These are phyloP conservation scores for Cassiopea xamachana DNA, from an alignment of 30 jellyfish, hydroid and myxozoan genomes.

Conservation along the genomic window DNA sequence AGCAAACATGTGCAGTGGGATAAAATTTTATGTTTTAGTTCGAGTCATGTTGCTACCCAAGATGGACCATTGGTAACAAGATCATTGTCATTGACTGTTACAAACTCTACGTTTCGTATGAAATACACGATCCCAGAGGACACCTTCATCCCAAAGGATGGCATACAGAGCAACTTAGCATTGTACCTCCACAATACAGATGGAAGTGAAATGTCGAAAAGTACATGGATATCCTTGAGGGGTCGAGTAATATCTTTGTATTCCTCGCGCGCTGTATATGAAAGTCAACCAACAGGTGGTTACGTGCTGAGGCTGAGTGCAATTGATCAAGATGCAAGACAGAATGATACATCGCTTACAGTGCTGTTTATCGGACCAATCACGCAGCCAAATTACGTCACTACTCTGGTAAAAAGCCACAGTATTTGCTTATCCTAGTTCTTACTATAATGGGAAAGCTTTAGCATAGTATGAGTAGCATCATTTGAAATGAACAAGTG, in stretches of 20 bases:
- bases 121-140: slow-evolving; percentile 60
- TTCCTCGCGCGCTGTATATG: slow-evolving; percentile 19
- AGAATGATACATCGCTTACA: slow-evolving; percentile 24
- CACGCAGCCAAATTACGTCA: slow-evolving; percentile 56
- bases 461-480: neutral
- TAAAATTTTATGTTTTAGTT: neutral
- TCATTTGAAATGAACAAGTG: too few relatives aligned
- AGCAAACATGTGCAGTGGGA: neutral
- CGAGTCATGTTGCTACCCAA: neutral
- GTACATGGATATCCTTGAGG: slow-evolving; percentile 47
- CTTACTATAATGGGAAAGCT: neutral
- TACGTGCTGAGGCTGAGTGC: slow-evolving; percentile 77
- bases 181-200: slow-evolving; percentile 48
- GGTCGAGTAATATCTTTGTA: slow-evolving; percentile 19
- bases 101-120: slow-evolving; percentile 56
- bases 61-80: slow-evolving; percentile 24
- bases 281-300: slow-evolving; percentile 70
- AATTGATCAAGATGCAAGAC: slow-evolving; percentile 62
- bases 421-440: neutral
- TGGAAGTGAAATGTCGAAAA: slow-evolving; percentile 24
- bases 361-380: slow-evolving; percentile 46
- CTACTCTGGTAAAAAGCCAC: slow-evolving; percentile 35
- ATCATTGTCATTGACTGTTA: slow-evolving; percentile 8
- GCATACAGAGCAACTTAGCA: slow-evolving; percentile 50
- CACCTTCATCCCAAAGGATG: slow-evolving; percentile 80